Evolutionary conservation across 2,888 invertebrate species (phyloP).

Genomic region (Xanthorhoe spadicearia): DNA sequence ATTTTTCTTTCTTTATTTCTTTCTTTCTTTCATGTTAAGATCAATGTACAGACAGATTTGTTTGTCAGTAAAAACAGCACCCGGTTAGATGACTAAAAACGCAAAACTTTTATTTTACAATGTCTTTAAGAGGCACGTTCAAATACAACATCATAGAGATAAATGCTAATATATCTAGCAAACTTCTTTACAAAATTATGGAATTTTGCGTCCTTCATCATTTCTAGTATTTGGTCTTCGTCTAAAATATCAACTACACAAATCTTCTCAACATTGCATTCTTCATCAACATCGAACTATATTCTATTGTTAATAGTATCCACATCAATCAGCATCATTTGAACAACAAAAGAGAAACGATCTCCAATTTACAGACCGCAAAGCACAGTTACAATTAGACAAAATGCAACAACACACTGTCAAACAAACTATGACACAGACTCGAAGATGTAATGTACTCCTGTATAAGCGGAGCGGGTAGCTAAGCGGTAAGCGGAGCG

Average conservation of each 20-base stretch:
- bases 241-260: neutral
- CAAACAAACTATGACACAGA: slow-evolving; percentile 35
- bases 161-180: too few species aligned
- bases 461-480: slow-evolving; percentile 16
- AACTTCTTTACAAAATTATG: too few species aligned
- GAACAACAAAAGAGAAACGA: slow-evolving; percentile 30
- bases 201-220: too few species aligned
- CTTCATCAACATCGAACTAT: neutral
- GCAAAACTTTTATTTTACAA: too few species aligned
- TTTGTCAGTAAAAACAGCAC: too few species aligned
- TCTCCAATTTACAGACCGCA: slow-evolving; percentile 30
- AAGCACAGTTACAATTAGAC: slow-evolving; percentile 35
- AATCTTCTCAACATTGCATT: neutral
- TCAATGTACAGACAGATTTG: too few species aligned
- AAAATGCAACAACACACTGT: slow-evolving; percentile 36
- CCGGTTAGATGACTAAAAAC: too few species aligned
- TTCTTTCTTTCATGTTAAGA: too few species aligned
- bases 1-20: too few species aligned
- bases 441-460: slow-evolving; percentile 17
- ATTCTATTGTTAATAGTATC: slow-evolving; percentile 2
- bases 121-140: too few species aligned
- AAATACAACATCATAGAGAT: too few species aligned
- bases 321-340: slow-evolving; percentile 16
- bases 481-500: slow-evolving; percentile 16
- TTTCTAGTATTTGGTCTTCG: too few species aligned